Conservation (phyloP, 2,113 vertebrate genomes). For the Perognathus longimembris region DNA sequence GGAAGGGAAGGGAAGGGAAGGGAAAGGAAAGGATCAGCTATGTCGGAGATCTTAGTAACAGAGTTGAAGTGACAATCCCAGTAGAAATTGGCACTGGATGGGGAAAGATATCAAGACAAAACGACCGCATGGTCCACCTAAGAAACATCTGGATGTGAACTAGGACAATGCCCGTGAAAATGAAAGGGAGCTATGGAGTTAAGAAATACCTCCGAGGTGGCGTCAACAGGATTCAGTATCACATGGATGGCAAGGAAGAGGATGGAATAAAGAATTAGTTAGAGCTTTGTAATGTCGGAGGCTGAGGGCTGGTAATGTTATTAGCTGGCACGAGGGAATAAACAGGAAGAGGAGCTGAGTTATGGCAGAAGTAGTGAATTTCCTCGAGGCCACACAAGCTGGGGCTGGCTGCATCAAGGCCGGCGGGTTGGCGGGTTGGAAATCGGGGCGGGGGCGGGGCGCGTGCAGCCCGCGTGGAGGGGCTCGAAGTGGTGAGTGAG, state of each 20-base stretch:
- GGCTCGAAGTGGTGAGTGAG: not conserved
- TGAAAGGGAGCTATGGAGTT: not conserved
- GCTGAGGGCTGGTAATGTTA: conserved; percentile 51
- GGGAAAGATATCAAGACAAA: not conserved
- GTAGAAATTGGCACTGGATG: not conserved
- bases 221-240: not conserved
- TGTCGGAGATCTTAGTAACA: not conserved
- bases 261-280: conserved; percentile 47
- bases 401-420: not conserved
- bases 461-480: rapidly evolving
- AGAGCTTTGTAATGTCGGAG: conserved; percentile 56
- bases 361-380: not conserved
- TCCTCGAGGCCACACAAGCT: not conserved
- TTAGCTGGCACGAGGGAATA: conserved; percentile 35
- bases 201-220: not conserved
- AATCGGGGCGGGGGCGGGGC: not conserved
- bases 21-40: not conserved
- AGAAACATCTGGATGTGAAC: not conserved
- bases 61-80: not conserved
- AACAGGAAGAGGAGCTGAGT: conserved; percentile 70
- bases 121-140: not conserved
- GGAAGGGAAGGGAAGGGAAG: not conserved
- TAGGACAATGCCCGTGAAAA: not conserved
- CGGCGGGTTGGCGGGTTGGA: no score
- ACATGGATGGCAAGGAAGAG: conserved; percentile 43